Percentiles rank a stretch among this genome's conserved stretches.
phyloP scores from a whole-genome alignment of 2,888 invertebrate genomes.

The Taenaris catops region DNA sequence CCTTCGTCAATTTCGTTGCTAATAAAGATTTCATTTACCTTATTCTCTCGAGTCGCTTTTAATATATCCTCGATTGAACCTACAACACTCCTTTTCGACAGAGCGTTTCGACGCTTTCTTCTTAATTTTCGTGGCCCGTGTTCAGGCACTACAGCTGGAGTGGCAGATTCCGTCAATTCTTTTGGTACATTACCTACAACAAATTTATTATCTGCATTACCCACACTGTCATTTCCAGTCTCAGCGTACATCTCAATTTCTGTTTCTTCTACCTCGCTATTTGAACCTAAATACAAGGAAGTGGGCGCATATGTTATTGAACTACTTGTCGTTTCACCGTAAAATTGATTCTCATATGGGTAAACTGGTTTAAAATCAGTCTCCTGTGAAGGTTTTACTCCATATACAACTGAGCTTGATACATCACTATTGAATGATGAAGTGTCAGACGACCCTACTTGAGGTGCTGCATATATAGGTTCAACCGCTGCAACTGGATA shows the following conservation, averaged over 20 bases:
- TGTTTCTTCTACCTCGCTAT: conserved; percentile 53
- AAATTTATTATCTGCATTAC: conserved; percentile 72
- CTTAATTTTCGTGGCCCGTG: conserved; percentile 80
- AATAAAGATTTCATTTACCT: conserved; percentile 52
- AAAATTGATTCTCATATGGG: conserved; percentile 64
- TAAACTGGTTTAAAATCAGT: conserved; percentile 70
- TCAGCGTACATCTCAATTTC: conserved; percentile 52
- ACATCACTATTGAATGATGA: conserved; percentile 56
- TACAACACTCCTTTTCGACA: conserved; percentile 46
- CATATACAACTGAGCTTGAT: conserved; percentile 62
- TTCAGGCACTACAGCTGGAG: conserved; percentile 82
- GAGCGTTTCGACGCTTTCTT: conserved; percentile 39
- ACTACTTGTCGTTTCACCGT: conserved; percentile 57
- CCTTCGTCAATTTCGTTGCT: conserved; percentile 73
- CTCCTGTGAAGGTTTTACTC: conserved; percentile 61
- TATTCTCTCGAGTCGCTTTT: conserved; percentile 50
- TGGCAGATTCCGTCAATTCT: conserved; percentile 71
- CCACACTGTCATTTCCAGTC: conserved; percentile 35
- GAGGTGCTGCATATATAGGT: conserved; percentile 65
- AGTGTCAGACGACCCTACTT: conserved; percentile 50
- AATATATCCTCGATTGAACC: conserved; percentile 62
- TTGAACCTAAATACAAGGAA: conserved; percentile 68
- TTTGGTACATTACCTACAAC: conserved; percentile 84
- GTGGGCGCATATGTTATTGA: conserved; percentile 63
- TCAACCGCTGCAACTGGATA: conserved; percentile 51